Percentiles rank a stretch among this genome's conserved stretches.
Conservation (phyloP, 2,888 invertebrate species). For the Gastracanthus pulcherrimus region DNA sequence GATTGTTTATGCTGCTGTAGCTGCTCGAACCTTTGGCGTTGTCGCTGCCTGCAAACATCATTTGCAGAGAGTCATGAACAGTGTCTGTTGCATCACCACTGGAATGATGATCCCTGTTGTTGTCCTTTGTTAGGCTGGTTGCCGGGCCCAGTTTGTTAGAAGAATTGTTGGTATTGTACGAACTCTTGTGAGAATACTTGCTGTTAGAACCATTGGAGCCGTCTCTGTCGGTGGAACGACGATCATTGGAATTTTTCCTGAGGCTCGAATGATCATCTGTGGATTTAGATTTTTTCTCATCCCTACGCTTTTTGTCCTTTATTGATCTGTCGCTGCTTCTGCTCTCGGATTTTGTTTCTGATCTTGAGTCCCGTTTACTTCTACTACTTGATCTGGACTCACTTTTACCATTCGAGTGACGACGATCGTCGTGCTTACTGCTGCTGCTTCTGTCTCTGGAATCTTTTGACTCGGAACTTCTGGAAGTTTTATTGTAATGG, state of each 20-base stretch:
- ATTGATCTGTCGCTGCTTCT: slow-evolving; percentile 60
- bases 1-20: neutral
- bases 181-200: slow-evolving; percentile 72
- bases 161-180: slow-evolving; percentile 46
- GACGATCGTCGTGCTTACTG: slow-evolving; percentile 66
- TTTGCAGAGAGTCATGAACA: slow-evolving; percentile 64
- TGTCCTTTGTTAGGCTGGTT: slow-evolving; percentile 78
- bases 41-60: slow-evolving; percentile 35
- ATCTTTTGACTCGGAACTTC: slow-evolving; percentile 66
- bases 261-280: slow-evolving; percentile 86
- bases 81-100: slow-evolving; percentile 72
- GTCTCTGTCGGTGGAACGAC: slow-evolving; percentile 88
- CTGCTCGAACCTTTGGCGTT: neutral
- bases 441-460: slow-evolving; percentile 64
- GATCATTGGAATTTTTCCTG: slow-evolving; percentile 82
- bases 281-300: slow-evolving; percentile 77
- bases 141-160: slow-evolving; percentile 62
- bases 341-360: slow-evolving; percentile 67
- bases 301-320: slow-evolving; percentile 72
- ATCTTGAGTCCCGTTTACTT: slow-evolving; percentile 77
- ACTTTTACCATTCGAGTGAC: slow-evolving; percentile 63
- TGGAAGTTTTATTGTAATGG: slow-evolving; percentile 68
- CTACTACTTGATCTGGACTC: slow-evolving; percentile 65
- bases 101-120: slow-evolving; percentile 79
- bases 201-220: slow-evolving; percentile 85